Evolutionary conservation across 1,140 invertebrate genomes (phyloP).

Genomic region (Thaumatotibia leucotreta): DNA sequence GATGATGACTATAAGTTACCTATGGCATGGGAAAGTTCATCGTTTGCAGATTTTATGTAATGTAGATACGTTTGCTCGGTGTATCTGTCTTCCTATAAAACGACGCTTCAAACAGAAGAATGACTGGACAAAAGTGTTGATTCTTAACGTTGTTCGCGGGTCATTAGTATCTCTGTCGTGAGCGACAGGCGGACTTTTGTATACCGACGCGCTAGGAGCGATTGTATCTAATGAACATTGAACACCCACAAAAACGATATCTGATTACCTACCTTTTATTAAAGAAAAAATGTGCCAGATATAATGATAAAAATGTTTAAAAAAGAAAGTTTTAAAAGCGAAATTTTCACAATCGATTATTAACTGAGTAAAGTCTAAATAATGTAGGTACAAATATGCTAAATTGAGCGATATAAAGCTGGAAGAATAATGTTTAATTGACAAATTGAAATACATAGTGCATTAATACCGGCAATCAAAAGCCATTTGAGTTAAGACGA

Average conservation of each 20-base stretch:
- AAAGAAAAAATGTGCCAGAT: slow-evolving; percentile 4
- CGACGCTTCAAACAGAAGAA: background rate
- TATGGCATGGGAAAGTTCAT: too few relatives aligned
- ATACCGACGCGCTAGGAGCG: background rate
- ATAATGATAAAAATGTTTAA: slow-evolving; percentile 4
- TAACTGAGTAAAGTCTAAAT: background rate
- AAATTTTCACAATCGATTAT: background rate
- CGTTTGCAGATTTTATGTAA: too few relatives aligned
- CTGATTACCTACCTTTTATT: slow-evolving; percentile 12
- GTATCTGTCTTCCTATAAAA: background rate
- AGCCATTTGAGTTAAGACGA: background rate
- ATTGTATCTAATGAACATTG: slow-evolving; percentile 12
- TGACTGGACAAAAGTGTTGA: background rate
- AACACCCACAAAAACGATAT: slow-evolving; percentile 3
- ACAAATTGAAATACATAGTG: background rate
- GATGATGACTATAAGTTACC: too few relatives aligned
- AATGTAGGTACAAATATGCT: background rate
- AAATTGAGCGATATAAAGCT: background rate
- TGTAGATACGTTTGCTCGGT: too few relatives aligned
- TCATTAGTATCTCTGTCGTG: slow-evolving; percentile 9
- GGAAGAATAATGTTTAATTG: background rate
- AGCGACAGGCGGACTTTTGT: background rate
- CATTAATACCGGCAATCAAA: background rate
- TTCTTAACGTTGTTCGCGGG: background rate
- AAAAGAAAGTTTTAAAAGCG: slow-evolving; percentile 5